These are phyloP conservation scores for Manacus vitellinus DNA, from an alignment of 2,113 vertebrate genomes.

Conservation along the genomic window DNA sequence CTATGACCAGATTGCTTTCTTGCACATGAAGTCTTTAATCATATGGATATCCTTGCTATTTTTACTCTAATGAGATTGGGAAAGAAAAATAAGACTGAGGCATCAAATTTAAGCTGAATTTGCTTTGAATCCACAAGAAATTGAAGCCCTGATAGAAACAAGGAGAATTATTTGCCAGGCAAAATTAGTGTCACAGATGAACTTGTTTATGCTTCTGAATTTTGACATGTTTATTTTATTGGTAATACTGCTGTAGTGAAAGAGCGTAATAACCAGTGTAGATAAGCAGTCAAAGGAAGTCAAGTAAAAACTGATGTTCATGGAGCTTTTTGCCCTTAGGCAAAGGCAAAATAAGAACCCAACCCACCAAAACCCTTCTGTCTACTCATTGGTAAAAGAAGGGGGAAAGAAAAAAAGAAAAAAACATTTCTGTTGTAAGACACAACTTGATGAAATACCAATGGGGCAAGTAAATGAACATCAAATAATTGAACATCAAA, in stretches of 20 bases:
- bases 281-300: slow-evolving; percentile 22
- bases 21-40: slow-evolving; percentile 62
- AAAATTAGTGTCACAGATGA: slow-evolving; percentile 49
- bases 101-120: slow-evolving; percentile 62
- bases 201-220: slow-evolving; percentile 63
- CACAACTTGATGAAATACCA: background rate
- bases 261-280: background rate
- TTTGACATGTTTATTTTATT: slow-evolving; percentile 51
- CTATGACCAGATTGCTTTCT: slow-evolving; percentile 62
- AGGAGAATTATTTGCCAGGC: slow-evolving; percentile 50
- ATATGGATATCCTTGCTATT: slow-evolving; percentile 61
- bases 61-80: slow-evolving; percentile 71
- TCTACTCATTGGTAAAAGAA: background rate
- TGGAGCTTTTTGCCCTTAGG: slow-evolving; percentile 22
- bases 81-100: slow-evolving; percentile 55
- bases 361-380: background rate
- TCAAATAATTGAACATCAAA: background rate
- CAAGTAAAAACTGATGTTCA: background rate
- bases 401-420: background rate
- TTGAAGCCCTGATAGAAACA: slow-evolving; percentile 27
- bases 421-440: background rate
- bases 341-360: background rate
- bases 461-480: background rate
- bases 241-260: slow-evolving; percentile 9
- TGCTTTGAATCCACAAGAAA: slow-evolving; percentile 65